phyloP scores from a whole-genome alignment of 2,113 vertebrate genomes.

The Actenoides hombroni region DNA sequence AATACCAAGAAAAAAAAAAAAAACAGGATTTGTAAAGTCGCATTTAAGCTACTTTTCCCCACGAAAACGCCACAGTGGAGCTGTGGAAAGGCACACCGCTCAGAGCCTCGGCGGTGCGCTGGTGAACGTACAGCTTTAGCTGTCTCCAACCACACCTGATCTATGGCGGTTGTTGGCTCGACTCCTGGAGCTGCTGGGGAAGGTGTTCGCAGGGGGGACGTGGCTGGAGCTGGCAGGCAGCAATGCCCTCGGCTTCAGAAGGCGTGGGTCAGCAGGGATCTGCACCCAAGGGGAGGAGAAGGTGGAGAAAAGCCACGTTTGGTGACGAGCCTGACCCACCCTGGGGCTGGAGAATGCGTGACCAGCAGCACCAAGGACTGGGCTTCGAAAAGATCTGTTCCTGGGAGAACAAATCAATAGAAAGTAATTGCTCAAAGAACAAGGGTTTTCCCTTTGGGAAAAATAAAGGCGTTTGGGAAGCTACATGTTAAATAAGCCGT shows the following conservation, averaged over 20 bases:
- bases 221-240: background rate
- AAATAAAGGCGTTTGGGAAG: rapidly evolving
- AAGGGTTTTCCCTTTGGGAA: rapidly evolving
- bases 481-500: rapidly evolving
- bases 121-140: background rate
- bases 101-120: background rate
- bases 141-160: background rate
- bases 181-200: rapidly evolving
- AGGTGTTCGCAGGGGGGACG: background rate
- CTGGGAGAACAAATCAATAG: rapidly evolving
- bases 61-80: background rate
- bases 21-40: no score
- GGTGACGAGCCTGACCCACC: rapidly evolving
- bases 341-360: rapidly evolving
- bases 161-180: background rate
- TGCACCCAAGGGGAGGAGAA: no score
- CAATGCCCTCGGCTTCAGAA: background rate
- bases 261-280: no score
- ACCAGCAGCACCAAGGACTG: background rate
- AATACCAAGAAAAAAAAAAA: no score
- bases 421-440: background rate
- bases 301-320: rapidly evolving
- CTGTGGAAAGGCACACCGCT: rapidly evolving
- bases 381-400: rapidly evolving
- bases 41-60: background rate